phyloP scores from a whole-genome alignment of 2,888 invertebrate genomes.

The Catocala fraxini region DNA sequence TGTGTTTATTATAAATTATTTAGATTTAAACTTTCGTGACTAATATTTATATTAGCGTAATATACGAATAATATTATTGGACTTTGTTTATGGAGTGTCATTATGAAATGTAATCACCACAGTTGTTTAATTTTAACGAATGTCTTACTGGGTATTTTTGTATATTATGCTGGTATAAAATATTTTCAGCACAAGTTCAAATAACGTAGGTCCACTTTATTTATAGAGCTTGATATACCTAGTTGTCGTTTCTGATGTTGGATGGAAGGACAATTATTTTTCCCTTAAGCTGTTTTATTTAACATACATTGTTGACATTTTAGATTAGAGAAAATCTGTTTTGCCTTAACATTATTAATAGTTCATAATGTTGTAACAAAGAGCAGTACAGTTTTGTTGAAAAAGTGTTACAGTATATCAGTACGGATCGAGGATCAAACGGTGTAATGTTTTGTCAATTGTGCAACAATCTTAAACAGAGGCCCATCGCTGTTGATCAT shows the following conservation, averaged over 20 bases:
- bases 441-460: conserved; percentile 84
- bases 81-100: conserved; percentile 31
- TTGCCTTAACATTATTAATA: conserved; percentile 86
- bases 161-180: conserved; percentile 76
- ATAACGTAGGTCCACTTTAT: conserved; percentile 85
- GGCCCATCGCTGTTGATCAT: conserved; percentile 88
- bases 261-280: conserved; percentile 67
- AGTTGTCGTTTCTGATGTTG: conserved; percentile 68
- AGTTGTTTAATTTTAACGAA: conserved; percentile 30
- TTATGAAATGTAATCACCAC: conserved; percentile 23
- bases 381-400: conserved; percentile 83
- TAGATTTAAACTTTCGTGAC: conserved; percentile 77
- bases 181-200: conserved; percentile 85
- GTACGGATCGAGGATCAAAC: conserved; percentile 73
- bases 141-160: conserved; percentile 43
- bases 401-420: conserved; percentile 78
- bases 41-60: conserved; percentile 75
- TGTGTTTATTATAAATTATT: conserved; percentile 86
- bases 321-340: conserved; percentile 86
- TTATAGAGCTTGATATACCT: conserved; percentile 76
- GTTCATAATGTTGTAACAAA: conserved; percentile 82
- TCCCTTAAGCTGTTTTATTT: conserved; percentile 83
- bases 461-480: conserved; percentile 76
- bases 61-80: conserved; percentile 54
- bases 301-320: conserved; percentile 86